A percentile compares a stretch with the other conserved stretches of the same genome.
These are phyloP conservation scores for Philonicus albiceps DNA, from an alignment of 2,888 invertebrate species.

Conservation along the genomic window DNA sequence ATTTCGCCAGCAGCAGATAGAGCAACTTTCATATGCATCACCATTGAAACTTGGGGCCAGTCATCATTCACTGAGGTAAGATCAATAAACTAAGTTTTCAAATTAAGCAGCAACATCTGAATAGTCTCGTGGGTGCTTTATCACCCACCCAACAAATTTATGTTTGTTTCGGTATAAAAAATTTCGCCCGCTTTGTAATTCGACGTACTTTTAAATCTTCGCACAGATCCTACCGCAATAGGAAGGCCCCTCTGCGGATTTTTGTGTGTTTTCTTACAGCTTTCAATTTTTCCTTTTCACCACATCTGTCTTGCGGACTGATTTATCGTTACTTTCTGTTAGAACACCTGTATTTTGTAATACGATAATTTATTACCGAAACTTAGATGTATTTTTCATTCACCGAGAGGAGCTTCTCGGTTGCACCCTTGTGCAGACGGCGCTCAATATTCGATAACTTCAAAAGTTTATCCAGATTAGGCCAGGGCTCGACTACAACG, in stretches of 20 bases:
- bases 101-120: not conserved
- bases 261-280: not conserved
- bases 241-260: constrained; percentile 5
- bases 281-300: constrained; percentile 23
- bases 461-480: constrained; percentile 32
- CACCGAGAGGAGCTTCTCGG: not conserved
- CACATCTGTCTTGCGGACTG: constrained; percentile 37
- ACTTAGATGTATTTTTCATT: constrained; percentile 46
- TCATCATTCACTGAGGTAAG: not conserved
- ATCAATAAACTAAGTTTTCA: not conserved
- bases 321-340: constrained; percentile 45
- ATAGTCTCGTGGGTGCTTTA: not conserved
- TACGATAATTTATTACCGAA: constrained; percentile 46
- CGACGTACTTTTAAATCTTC: not conserved
- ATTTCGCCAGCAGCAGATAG: not conserved
- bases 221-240: not conserved
- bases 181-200: not conserved
- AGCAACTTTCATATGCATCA: not conserved
- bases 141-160: not conserved
- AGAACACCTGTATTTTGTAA: constrained; percentile 49
- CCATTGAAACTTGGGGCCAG: not conserved
- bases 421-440: not conserved
- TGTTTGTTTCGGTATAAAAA: not conserved
- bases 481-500: not conserved
- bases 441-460: constrained; percentile 8